Base-by-base conservation (phyloP, 1,140 invertebrate species). In the Drosophila tropicalis region DNA sequence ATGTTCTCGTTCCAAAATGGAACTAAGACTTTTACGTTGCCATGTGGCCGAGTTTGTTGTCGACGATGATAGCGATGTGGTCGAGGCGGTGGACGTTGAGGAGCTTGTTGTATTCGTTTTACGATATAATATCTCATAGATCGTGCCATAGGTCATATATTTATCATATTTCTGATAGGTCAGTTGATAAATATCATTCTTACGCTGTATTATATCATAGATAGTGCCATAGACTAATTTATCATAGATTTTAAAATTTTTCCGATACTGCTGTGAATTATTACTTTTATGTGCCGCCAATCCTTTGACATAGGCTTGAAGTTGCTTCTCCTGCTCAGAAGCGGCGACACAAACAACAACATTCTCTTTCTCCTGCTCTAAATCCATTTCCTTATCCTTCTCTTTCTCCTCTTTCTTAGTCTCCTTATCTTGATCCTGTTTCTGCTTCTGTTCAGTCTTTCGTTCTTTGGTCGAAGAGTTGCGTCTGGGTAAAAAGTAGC, bases 141-240 rank as follows among this genome's bases (percentile, higher is more conserved):
- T 92, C 54, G 91, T 92, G 68, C 91, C 91, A 58, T 92, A 92
- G 41, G 91, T 92, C 91, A 92, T 92, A 40, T 92, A 92, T 41
- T 92, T 92, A 62, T 92, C 91, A 55, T 92, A 92, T 67, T 91
- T 92, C 66, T 92, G 86, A 73, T 84, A 87, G 15, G 79, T 85
- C 41, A 86, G 22, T 32, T 86, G 85, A 76, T 91, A 92, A 29
- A 92, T 92, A 58, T 92, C 91, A 10, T 91, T 91, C 39, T 92
- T 92, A 22, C 87, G 86, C 70, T 92, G 91, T 15, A 92, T 92
- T 2, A 92, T 92, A 47, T 92, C 91, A 68, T 92, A 92, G 57
- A 92, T 92, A 51, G 91, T 92, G 57, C 91, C 91, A 54, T 92
- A 92, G 2, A 92, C 79, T 2, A 92, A 44, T 62, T 92, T 92